Percentiles rank a stretch among this genome's conserved stretches.
Conservation (phyloP, 1,140 invertebrate genomes). For the Copidosoma floridanum region DNA sequence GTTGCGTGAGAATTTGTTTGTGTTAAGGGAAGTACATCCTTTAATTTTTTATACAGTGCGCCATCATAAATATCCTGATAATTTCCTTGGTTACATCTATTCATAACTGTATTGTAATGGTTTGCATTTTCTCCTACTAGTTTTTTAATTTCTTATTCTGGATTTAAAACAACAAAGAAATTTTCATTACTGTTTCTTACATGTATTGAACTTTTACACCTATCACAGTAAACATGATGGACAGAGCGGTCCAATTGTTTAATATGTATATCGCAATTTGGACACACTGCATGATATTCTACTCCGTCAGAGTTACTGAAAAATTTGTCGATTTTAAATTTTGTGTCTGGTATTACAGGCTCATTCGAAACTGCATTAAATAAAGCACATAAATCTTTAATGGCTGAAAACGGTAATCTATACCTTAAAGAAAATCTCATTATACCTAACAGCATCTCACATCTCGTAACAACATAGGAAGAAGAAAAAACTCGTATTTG, state of each 20-base stretch:
- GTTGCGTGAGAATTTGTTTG: not conserved
- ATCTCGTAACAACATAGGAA: too few relatives aligned
- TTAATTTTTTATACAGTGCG: constrained; percentile 22
- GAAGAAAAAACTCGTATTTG: too few relatives aligned
- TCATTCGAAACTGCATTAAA: constrained; percentile 3
- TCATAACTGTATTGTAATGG: not conserved
- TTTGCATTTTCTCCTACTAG: not conserved
- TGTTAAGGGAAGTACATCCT: constrained; percentile 1
- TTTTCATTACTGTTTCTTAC: constrained; percentile 3
- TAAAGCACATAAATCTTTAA: too few relatives aligned
- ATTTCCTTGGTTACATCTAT: not conserved
- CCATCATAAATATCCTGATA: constrained; percentile 24
- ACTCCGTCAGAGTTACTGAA: not conserved
- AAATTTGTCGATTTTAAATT: constrained; percentile 13
- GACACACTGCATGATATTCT: constrained; percentile 15
- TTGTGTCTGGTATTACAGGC: constrained; percentile 11
- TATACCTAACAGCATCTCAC: constrained; percentile 2
- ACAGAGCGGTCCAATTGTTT: constrained; percentile 3
- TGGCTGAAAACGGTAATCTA: not conserved
- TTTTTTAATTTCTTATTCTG: constrained; percentile 1
- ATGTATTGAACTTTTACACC: constrained; percentile 7
- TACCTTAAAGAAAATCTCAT: not conserved
- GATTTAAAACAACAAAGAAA: constrained; percentile 22
- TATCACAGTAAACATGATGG: constrained; percentile 2
- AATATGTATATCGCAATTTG: constrained; percentile 19